Evolutionary conservation across 2,888 invertebrate genomes (phyloP).

Genomic region (Biston betularia): DNA sequence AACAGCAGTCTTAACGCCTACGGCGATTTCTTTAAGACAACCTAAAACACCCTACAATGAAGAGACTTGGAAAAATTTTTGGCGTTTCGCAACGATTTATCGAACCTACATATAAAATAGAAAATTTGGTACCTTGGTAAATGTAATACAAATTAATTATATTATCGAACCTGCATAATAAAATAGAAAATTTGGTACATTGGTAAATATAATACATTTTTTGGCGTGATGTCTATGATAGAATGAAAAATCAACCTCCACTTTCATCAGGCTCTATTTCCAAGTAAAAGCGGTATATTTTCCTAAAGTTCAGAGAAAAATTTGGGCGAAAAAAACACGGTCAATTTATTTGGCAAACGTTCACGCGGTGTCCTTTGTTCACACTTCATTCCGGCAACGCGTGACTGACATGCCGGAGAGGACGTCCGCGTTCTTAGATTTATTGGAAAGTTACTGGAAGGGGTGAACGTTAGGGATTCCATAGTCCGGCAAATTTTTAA

Average conservation of each 20-base stretch:
- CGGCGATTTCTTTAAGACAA: no score
- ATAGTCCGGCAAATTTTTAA: slow-evolving; percentile 2
- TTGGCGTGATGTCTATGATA: no score
- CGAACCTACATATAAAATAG: no score
- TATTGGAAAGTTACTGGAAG: slow-evolving; percentile 30
- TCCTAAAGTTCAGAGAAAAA: slow-evolving; percentile 5
- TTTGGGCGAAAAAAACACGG: slow-evolving; percentile 9
- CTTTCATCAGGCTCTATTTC: not conserved
- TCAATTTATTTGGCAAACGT: slow-evolving; percentile 37
- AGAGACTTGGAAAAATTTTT: no score
- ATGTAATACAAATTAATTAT: no score
- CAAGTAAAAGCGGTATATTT: slow-evolving; percentile 7
- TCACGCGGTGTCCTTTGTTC: slow-evolving; percentile 41
- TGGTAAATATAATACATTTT: no score
- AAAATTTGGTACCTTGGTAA: no score
- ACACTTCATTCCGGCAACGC: slow-evolving; percentile 43
- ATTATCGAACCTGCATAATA: no score
- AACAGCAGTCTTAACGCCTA: no score
- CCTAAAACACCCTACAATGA: no score
- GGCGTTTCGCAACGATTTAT: no score
- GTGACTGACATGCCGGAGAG: slow-evolving; percentile 38
- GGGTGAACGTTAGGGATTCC: slow-evolving; percentile 14
- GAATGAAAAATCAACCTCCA: not conserved
- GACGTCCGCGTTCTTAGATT: slow-evolving; percentile 24
- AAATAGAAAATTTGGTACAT: no score